A percentile compares a stretch with the other conserved stretches of the same genome.
phyloP scores from a whole-genome alignment of 2,888 invertebrate species.

The Apoderus coryli region DNA sequence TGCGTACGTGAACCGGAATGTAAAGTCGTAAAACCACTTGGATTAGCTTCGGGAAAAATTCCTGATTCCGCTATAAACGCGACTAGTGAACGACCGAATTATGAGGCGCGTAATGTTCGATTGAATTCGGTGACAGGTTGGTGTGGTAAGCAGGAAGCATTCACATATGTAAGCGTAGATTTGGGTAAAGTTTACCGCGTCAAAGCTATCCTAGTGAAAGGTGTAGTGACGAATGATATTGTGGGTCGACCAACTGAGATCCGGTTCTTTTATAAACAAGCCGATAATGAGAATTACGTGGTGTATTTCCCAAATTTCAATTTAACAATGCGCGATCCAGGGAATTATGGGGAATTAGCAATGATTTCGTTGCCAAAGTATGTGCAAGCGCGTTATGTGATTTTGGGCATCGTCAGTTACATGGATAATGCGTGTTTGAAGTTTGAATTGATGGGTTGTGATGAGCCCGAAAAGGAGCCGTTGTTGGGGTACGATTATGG shows the following conservation, averaged over 20 bases:
- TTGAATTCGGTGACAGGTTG: conserved; percentile 88
- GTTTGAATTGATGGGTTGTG: conserved; percentile 92
- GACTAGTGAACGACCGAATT: conserved; percentile 82
- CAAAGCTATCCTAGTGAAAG: conserved; percentile 85
- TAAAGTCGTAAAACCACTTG: conserved; percentile 80
- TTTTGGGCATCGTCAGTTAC: conserved; percentile 86
- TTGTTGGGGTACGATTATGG: conserved; percentile 86
- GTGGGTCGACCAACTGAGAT: conserved; percentile 94
- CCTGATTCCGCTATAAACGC: conserved; percentile 93
- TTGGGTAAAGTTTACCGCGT: conserved; percentile 85
- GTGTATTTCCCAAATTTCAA: conserved; percentile 96
- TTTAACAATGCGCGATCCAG: conserved; percentile 87
- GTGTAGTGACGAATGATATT: conserved; percentile 87
- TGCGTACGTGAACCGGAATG: conserved; percentile 90
- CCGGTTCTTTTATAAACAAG: conserved; percentile 91
- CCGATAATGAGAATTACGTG: conserved; percentile 86
- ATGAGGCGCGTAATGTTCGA: conserved; percentile 78
- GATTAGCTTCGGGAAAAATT: conserved; percentile 79
- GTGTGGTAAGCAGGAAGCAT: conserved; percentile 95
- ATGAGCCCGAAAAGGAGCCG: conserved; percentile 69
- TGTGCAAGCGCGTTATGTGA: conserved; percentile 85
- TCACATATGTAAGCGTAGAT: conserved; percentile 91
- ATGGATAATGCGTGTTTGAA: conserved; percentile 94
- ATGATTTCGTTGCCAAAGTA: conserved; percentile 92
- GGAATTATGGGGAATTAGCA: conserved; percentile 90